Base-by-base conservation (phyloP, 2,888 invertebrate genomes). In the Limnephilus marmoratus region DNA sequence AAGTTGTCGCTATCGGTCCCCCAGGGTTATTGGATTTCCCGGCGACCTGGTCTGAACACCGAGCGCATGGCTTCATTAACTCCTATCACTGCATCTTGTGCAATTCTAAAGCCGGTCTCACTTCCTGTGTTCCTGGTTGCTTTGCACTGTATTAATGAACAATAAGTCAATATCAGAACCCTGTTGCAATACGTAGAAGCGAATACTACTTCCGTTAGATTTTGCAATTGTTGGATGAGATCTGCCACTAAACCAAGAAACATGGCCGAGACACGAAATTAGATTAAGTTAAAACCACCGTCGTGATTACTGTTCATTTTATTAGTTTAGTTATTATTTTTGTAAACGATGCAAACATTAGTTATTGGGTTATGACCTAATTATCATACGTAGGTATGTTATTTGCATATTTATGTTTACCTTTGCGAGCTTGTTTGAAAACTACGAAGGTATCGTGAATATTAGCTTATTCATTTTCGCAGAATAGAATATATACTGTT, bases 1-100 rank as follows among this genome's bases (percentile, higher is more conserved):
- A 82, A 68, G 82, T 82, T 82, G 68, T 68, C 82, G 82, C 82
- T 82, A 34, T 82, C 82, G 34, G 31, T 15, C 29, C 82, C 29
- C 34, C 15, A 3, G 24, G 68, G n/a, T 68, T 68, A 68, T n/a
- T 68, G 45, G 49, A 86, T n/a, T 45, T 41, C 29, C 29, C 86
- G n/a, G 31, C 85, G 45, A 86, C 24, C 45, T 45, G 82, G 53
- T 82, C 34, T 68, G 34, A 90, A 53, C 80, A 53, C 34, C 7
- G 53, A 53, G 83, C 80, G 90, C 49, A 83, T 53, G 49, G 90
- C 90, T 90, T 90, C 90, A 90, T 90, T 90, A 85, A 90, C 34
- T 85, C 53, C 82, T 83, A 90, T 90, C 83, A 90, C 83, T 85
- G 53, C 90, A 83, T 82, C 90, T 90, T 85, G 85, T 15, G 85